Evolutionary conservation across 2,888 invertebrate genomes (phyloP).

Genomic region (Perizoma flavofasciatum): DNA sequence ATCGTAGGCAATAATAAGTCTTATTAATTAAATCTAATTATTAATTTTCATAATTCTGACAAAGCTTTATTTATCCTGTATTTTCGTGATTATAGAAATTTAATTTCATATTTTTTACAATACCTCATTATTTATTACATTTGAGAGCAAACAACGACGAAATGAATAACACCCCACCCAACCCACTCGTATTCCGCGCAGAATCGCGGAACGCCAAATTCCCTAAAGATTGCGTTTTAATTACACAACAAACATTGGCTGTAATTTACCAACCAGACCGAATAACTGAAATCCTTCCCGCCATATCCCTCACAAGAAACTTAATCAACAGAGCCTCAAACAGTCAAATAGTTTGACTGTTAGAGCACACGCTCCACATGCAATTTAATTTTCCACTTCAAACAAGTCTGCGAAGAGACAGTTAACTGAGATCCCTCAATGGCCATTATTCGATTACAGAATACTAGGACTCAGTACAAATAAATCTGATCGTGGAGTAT

Average conservation of each 20-base stretch:
- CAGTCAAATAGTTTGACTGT: constrained; percentile 35
- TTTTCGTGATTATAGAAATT: too few species aligned
- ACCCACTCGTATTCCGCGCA: too few species aligned
- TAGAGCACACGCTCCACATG: constrained; percentile 18
- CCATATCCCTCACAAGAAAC: constrained; percentile 9
- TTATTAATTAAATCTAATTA: too few species aligned
- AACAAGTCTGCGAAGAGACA: constrained; percentile 35
- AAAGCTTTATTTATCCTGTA: too few species aligned
- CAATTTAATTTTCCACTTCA: constrained; percentile 45
- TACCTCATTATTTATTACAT: background rate
- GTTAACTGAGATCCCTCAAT: constrained; percentile 48
- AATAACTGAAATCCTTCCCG: constrained; percentile 11
- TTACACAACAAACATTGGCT: constrained; percentile 8
- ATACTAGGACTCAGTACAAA: constrained; percentile 54
- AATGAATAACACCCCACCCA: background rate
- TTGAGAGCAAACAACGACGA: background rate
- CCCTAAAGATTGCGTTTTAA: constrained; percentile 11
- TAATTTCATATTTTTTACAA: too few species aligned
- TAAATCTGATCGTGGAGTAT: constrained; percentile 45
- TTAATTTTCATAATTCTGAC: too few species aligned
- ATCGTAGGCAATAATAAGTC: too few species aligned
- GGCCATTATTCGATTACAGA: constrained; percentile 61
- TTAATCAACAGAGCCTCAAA: constrained; percentile 27
- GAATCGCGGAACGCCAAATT: background rate
- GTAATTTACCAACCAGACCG: constrained; percentile 6